Evolutionary conservation across 2,797 vertebrate genomes (phyloP), one percentile per base, ranked within the genome.

Genomic region (Ara ararauna): DNA sequence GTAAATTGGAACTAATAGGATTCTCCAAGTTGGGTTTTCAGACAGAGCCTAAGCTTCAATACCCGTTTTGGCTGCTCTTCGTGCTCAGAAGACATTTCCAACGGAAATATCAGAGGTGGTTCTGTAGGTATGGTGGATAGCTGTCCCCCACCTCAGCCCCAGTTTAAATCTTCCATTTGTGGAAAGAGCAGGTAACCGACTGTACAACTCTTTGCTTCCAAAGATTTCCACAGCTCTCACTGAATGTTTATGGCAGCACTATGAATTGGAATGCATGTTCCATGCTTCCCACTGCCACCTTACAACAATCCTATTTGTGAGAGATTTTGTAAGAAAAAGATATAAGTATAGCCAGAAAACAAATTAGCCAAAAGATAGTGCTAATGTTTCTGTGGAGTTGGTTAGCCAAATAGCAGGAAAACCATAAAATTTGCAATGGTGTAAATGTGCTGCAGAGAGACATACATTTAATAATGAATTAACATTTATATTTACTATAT

Each of bases 281-380:
- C 19, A 38, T 44, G 24, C 36, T 70, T 75, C 51, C 27, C 27
- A n/a, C 34, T 61, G 30, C 22, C 26, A 53, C 19, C 15, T 66
- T 80, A n/a, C 38, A 48, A 40, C 14, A 40, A 36, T 5, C 20
- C 11, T 47, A 20, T 44, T 34, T 32, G 8, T n/a, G 48, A 83
- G 47, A 38, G 12, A 11, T 61, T 75, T 62, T 71, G 24, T 64
- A 45, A 81, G 44, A 44, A 70, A 74, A 62, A 75, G 3, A 8
- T 30, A 44, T 14, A 79, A 60, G 38, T 30, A 36, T 3, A 51
- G 30, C n/a, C 66, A 80, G 90, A 47, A 83, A 85, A 65, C 18
- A 53, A 42, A 91, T 94, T 84, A 90, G 60, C 95, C 97, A 96
- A 98, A 92, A 98, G 97, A 88, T 97, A 96, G 95, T 92, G 95